Percentiles rank a stretch among this genome's conserved stretches.
Conservation (phyloP, 2,888 invertebrate species). For the Acleris holmiana region DNA sequence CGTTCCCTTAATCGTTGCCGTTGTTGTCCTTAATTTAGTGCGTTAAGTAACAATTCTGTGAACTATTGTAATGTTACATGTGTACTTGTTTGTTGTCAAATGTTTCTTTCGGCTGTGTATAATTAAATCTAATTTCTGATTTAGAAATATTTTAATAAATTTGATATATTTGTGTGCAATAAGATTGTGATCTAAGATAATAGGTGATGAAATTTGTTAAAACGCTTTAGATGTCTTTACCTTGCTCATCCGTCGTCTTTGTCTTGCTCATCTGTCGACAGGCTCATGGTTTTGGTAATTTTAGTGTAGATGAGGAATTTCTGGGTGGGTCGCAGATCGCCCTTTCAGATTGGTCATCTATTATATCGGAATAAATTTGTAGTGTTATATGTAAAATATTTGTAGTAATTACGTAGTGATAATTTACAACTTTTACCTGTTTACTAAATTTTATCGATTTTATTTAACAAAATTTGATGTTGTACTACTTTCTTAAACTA, state of each 20-base stretch:
- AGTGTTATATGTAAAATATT: not conserved
- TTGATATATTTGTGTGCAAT: slow-evolving; percentile 24
- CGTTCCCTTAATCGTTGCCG: not conserved
- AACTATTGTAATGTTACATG: not conserved
- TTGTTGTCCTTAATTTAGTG: not conserved
- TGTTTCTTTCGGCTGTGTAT: slow-evolving; percentile 20
- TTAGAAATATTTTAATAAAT: slow-evolving; percentile 11
- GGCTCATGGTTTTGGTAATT: slow-evolving; percentile 10
- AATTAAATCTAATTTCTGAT: slow-evolving; percentile 20
- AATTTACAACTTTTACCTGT: slow-evolving; percentile 7
- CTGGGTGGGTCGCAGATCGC: slow-evolving; percentile 5
- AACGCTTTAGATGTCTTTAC: not conserved
- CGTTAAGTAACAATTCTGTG: not conserved
- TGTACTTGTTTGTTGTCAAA: slow-evolving; percentile 9
- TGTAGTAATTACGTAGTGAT: slow-evolving; percentile 1
- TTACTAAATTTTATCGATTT: slow-evolving; percentile 14
- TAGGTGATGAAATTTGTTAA: slow-evolving; percentile 4
- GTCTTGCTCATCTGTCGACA: slow-evolving; percentile 15
- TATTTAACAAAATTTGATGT: slow-evolving; percentile 24
- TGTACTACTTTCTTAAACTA: slow-evolving; percentile 34
- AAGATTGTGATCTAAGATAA: slow-evolving; percentile 23
- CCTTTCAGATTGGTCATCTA: not conserved
- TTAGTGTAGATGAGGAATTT: not conserved
- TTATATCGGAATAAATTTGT: not conserved
- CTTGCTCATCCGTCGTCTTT: slow-evolving; percentile 11